Conservation (phyloP, 2,113 vertebrate genomes). For the Poeciliopsis retropinna region DNA sequence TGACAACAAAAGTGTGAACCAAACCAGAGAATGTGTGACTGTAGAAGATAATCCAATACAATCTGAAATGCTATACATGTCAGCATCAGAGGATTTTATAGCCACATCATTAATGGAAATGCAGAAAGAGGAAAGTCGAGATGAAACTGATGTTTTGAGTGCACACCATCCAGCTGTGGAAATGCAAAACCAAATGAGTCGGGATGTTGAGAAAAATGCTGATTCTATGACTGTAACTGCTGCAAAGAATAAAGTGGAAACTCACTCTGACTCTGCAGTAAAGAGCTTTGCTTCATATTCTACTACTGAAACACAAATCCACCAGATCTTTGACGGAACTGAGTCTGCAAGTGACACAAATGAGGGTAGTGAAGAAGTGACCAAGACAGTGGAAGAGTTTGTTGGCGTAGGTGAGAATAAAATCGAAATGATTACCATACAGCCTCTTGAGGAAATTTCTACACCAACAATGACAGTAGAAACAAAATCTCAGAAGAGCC, state of each 20-base stretch:
- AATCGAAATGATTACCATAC: slow-evolving; percentile 1
- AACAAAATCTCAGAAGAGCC: slow-evolving; percentile 8
- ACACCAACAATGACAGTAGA: slow-evolving; percentile 9
- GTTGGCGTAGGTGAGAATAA: slow-evolving; percentile 10
- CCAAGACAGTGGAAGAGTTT: background rate
- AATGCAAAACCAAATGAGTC: slow-evolving; percentile 10
- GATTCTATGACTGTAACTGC: background rate
- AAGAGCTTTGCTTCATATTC: background rate
- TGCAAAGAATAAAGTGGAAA: slow-evolving; percentile 6
- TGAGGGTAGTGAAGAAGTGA: slow-evolving; percentile 1
- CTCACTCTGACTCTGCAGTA: background rate
- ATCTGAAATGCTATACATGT: slow-evolving; percentile 1
- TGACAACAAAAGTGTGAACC: slow-evolving; percentile 8
- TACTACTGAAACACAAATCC: slow-evolving; percentile 4
- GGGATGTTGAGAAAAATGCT: background rate
- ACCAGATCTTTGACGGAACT: background rate
- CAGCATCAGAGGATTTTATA: background rate
- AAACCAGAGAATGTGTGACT: background rate
- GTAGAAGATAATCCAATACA: background rate
- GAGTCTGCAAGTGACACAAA: background rate
- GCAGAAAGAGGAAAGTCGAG: background rate
- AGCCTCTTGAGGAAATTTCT: slow-evolving; percentile 30
- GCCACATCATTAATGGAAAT: slow-evolving; percentile 4
- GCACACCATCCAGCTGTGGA: background rate
- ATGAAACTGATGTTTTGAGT: background rate